Conservation (phyloP, 1,140 invertebrate genomes). For the Drosophila chauvacae region DNA sequence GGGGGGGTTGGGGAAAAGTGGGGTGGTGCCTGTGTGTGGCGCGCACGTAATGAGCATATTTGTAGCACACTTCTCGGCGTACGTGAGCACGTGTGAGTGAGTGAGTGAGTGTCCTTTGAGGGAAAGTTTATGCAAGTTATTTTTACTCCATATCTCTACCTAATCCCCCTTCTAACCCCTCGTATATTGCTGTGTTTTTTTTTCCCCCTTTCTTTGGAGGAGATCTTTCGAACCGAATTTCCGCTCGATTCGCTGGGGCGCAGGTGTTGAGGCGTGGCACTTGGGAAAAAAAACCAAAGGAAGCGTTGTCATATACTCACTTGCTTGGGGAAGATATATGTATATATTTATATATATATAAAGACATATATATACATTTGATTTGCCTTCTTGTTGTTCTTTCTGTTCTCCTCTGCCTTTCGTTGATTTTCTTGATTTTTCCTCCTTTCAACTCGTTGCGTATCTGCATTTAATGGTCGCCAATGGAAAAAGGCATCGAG, state of each 20-base stretch:
- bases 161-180: background rate
- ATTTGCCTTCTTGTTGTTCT: conserved; percentile 39
- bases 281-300: conserved; percentile 4
- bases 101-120: conserved; percentile 65
- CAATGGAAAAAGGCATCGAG: conserved; percentile 10
- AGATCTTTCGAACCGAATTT: conserved; percentile 39
- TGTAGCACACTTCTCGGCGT: conserved; percentile 75
- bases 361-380: conserved; percentile 13
- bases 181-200: conserved; percentile 11
- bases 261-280: conserved; percentile 61
- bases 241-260: conserved; percentile 19
- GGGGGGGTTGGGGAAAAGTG: background rate
- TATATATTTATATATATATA: background rate
- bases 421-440: background rate
- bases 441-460: background rate
- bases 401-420: background rate
- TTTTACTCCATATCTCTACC: conserved; percentile 30
- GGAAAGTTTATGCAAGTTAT: conserved; percentile 78
- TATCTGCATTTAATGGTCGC: conserved; percentile 48
- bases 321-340: background rate
- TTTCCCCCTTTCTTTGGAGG: background rate
- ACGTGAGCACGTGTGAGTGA: conserved; percentile 49
- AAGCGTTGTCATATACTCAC: conserved; percentile 36
- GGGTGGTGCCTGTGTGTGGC: conserved; percentile 54
- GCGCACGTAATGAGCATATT: conserved; percentile 79